Evolutionary conservation across 2,797 vertebrate genomes (phyloP).

Genomic region (Scolopax bukidnonensis): DNA sequence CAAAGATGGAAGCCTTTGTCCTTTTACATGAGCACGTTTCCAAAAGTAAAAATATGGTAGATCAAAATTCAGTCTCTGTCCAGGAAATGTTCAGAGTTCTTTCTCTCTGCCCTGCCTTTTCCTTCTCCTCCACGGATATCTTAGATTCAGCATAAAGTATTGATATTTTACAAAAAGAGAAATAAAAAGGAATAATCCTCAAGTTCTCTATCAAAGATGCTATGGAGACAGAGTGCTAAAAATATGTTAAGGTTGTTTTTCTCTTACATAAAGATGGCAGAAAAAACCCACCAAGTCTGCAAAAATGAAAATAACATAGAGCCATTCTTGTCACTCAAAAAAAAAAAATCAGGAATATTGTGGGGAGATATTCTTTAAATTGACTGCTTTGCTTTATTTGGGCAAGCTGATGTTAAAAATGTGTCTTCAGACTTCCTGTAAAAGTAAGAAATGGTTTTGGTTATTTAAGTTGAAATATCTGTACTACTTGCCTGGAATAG

Average conservation of each 20-base stretch:
- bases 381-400: background rate
- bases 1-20: slow-evolving; percentile 19
- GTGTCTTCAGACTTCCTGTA: background rate
- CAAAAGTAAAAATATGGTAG: slow-evolving; percentile 22
- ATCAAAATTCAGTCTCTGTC: slow-evolving; percentile 25
- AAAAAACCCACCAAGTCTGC: background rate
- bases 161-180: slow-evolving; percentile 57
- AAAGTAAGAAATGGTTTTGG: background rate
- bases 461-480: background rate
- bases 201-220: background rate
- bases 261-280: background rate
- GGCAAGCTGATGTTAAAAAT: background rate
- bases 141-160: slow-evolving; percentile 52
- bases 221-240: background rate
- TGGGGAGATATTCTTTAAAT: background rate
- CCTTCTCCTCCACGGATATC: slow-evolving; percentile 11
- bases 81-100: slow-evolving; percentile 21
- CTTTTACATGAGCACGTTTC: slow-evolving; percentile 33
- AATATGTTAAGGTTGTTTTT: background rate
- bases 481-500: slow-evolving; percentile 16
- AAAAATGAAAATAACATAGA: background rate
- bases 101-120: slow-evolving; percentile 15
- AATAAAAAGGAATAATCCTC: slow-evolving; percentile 24
- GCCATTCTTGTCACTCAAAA: background rate
- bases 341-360: background rate